Percentiles rank a stretch among this genome's conserved stretches.
Conservation (phyloP, 2,113 vertebrate genomes). For the Todiramphus saurophagus region DNA sequence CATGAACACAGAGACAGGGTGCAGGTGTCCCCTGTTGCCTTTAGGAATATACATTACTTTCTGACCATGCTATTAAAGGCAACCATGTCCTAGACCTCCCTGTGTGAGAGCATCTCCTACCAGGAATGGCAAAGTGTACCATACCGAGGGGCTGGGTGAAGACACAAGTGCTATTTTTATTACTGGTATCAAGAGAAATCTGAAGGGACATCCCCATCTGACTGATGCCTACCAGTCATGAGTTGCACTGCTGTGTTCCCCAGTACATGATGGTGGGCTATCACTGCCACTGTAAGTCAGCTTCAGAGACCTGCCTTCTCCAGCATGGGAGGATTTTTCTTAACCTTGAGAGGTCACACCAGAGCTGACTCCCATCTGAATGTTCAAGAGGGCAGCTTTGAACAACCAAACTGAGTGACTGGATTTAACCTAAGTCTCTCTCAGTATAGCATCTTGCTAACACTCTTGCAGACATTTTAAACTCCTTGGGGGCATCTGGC, state of each 20-base stretch:
- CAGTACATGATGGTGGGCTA: not conserved
- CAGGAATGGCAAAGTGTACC: not conserved
- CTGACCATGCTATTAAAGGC: not conserved
- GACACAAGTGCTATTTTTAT: not conserved
- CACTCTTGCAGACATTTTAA: not conserved
- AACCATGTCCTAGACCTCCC: not conserved
- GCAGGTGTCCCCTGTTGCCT: not conserved
- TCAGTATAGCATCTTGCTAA: not conserved
- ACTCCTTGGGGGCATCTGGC: not conserved
- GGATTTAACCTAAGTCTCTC: not conserved
- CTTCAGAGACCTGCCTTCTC: not conserved
- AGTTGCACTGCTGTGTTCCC: not conserved
- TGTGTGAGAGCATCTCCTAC: not conserved
- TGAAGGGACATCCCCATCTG: not conserved
- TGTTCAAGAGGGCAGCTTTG: not conserved
- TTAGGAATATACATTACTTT: not conserved
- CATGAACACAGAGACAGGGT: not conserved
- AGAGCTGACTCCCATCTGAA: not conserved
- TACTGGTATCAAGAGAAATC: not conserved
- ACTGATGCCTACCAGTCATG: not conserved
- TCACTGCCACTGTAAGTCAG: not conserved
- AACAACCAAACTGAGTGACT: not conserved
- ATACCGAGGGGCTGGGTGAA: not conserved
- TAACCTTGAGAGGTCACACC: not conserved
- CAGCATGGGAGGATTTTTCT: not conserved